Evolutionary conservation across 2,113 vertebrate species (phyloP).

Genomic region (Toxotes chatareus): DNA sequence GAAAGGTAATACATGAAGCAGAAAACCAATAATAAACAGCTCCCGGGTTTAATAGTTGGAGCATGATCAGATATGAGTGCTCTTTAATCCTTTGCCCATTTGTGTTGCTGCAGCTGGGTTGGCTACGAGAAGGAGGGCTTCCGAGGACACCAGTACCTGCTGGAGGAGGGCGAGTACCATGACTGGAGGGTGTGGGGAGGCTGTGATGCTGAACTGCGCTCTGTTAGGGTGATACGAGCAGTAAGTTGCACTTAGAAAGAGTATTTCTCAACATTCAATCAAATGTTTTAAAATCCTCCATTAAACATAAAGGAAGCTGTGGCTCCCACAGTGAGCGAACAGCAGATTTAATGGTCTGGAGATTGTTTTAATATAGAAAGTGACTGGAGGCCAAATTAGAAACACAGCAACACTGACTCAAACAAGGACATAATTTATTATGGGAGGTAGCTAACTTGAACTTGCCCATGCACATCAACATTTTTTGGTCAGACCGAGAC

Average conservation of each 20-base stretch:
- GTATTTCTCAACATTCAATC: not conserved
- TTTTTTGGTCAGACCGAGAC: not conserved
- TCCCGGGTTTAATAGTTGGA: not conserved
- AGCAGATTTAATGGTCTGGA: not conserved
- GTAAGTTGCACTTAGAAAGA: constrained; percentile 80
- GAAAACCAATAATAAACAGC: not conserved
- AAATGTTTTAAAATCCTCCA: not conserved
- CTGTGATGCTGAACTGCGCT: constrained; percentile 86
- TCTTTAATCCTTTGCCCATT: not conserved
- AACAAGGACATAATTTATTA: not conserved
- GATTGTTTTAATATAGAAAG: not conserved
- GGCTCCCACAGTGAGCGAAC: not conserved
- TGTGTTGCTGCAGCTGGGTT: constrained; percentile 88
- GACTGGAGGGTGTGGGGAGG: constrained; percentile 96
- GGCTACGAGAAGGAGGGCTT: constrained; percentile 95
- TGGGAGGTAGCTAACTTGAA: not conserved
- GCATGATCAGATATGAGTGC: not conserved
- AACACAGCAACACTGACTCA: not conserved
- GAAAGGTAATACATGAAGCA: not conserved
- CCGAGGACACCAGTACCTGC: constrained; percentile 94
- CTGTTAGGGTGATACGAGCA: constrained; percentile 89
- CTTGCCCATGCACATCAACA: not conserved
- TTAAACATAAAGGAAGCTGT: not conserved
- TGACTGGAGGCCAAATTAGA: not conserved
- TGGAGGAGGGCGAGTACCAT: constrained; percentile 95